Percentiles rank a stretch among this genome's conserved stretches.
These are phyloP conservation scores for rabbit (Oryctolagus cuniculus) DNA, from an alignment of 2,113 vertebrate genomes.

Conservation along the genomic window mOryCun1.1 NC_091437.1:20025501-20026000, in stretches of 20 bases:
- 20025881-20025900: neutral
- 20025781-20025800: neutral
- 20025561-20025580: neutral
- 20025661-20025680: neutral
- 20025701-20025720: no score
- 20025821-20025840: neutral
- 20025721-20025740: neutral
- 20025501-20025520: conserved; percentile 13
- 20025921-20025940: neutral
- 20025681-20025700: neutral
- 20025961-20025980: neutral
- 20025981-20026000: neutral
- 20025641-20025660: neutral
- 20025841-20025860: neutral
- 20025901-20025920: neutral
- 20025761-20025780: neutral
- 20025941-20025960: neutral
- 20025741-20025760: no score
- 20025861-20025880: neutral
- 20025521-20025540: neutral
- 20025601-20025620: neutral
- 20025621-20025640: neutral
- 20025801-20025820: neutral
- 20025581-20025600: neutral
- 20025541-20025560: neutral